Conservation (phyloP, 2,797 vertebrate species). For the Artibeus lituratus region DNA sequence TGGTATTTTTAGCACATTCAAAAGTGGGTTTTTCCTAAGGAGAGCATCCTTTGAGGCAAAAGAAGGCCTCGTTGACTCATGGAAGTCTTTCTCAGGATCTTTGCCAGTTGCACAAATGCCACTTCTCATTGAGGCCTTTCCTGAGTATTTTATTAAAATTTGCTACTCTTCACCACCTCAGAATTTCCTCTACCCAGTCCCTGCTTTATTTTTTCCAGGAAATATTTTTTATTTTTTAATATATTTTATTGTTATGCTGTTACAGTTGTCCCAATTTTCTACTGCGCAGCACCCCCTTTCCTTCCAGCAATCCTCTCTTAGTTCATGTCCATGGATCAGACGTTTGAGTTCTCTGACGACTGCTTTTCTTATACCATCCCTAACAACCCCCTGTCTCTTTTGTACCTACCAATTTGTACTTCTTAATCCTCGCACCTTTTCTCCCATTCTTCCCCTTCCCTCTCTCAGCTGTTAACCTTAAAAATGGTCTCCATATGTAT, state of each 20-base stretch:
- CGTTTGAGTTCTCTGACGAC: not conserved
- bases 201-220: not conserved
- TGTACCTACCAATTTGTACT: not conserved
- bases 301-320: no score
- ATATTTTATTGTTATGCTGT: no score
- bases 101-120: not conserved
- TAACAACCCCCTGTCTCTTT: not conserved
- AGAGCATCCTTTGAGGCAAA: not conserved
- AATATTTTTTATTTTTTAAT: not conserved
- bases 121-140: not conserved
- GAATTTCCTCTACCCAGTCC: not conserved
- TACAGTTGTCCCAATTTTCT: no score
- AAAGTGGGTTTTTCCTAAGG: not conserved
- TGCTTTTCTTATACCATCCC: not conserved
- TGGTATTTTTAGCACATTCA: not conserved
- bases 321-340: not conserved
- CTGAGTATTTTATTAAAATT: not conserved
- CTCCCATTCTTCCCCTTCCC: not conserved
- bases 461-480: not conserved
- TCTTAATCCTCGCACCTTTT: not conserved
- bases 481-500: not conserved
- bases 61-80: not conserved
- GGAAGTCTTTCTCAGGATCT: not conserved
- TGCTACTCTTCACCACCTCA: accelerated
- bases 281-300: no score